phyloP scores from a whole-genome alignment of 2,797 vertebrate species.

The Xenentodon cancila region DNA sequence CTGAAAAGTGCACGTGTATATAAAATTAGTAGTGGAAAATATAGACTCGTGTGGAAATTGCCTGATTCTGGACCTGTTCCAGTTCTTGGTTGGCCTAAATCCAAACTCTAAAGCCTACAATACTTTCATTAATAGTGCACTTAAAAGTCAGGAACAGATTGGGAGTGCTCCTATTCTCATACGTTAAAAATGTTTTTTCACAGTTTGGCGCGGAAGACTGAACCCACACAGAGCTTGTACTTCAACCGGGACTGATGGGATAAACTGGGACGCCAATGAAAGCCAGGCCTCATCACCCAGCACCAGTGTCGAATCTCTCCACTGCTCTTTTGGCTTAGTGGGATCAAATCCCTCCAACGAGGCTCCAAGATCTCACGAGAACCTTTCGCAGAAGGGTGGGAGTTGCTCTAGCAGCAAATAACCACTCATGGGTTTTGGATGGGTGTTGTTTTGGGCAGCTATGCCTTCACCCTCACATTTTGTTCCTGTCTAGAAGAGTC shows the following conservation, averaged over 20 bases:
- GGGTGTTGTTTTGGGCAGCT: background rate
- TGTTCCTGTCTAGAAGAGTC: background rate
- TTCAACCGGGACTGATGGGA: slow-evolving; percentile 2
- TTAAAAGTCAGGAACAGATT: too few relatives aligned
- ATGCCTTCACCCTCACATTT: background rate
- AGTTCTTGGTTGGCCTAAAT: too few relatives aligned
- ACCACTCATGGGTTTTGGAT: slow-evolving; percentile 3
- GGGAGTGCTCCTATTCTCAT: background rate
- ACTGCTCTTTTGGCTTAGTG: slow-evolving; percentile 20
- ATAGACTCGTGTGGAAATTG: too few relatives aligned
- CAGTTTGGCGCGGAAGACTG: background rate
- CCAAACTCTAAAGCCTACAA: background rate
- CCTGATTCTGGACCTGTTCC: too few relatives aligned
- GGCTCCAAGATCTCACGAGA: slow-evolving; percentile 12
- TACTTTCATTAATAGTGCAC: too few relatives aligned
- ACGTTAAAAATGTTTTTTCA: too few relatives aligned
- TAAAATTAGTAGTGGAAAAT: background rate
- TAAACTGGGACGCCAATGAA: background rate
- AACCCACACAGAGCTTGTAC: background rate
- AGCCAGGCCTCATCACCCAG: slow-evolving; percentile 4
- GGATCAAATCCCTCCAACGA: slow-evolving; percentile 27
- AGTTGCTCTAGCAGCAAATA: slow-evolving; percentile 10
- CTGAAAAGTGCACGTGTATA: background rate
- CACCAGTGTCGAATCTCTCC: slow-evolving; percentile 3
- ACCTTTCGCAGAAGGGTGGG: slow-evolving; percentile 4